Conservation (phyloP, 2,888 invertebrate species). For the Troides oblongomaculatus region DNA sequence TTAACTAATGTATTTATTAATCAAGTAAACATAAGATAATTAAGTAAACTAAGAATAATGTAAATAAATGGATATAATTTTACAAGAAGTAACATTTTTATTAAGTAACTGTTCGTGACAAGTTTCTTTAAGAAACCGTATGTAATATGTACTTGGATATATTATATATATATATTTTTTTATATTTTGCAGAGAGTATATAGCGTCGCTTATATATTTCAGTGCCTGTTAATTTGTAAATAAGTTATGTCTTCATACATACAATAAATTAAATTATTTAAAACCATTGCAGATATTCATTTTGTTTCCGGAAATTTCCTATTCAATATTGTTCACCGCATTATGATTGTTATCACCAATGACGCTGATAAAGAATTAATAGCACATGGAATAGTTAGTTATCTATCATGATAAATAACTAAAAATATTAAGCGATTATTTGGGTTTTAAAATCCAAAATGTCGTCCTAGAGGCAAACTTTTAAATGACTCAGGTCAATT, state of each 20-base stretch:
- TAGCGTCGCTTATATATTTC: constrained; percentile 31
- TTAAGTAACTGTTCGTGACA: constrained; percentile 10
- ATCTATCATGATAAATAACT: no score
- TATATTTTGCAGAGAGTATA: constrained; percentile 32
- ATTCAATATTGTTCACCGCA: no score
- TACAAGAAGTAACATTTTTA: not conserved
- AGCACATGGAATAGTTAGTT: no score
- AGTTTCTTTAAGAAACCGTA: constrained; percentile 21
- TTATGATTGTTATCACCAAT: no score
- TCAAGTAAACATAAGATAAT: no score
- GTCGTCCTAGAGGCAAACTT: no score
- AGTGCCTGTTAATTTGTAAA: constrained; percentile 35
- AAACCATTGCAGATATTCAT: not conserved
- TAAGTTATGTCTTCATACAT: constrained; percentile 14
- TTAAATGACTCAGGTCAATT: no score
- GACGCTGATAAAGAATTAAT: no score
- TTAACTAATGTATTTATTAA: constrained; percentile 10
- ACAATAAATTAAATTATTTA: constrained; percentile 20
- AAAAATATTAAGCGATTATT: no score
- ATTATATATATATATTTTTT: constrained; percentile 28
- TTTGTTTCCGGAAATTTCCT: not conserved
- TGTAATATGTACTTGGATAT: constrained; percentile 21
- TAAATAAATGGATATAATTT: constrained; percentile 19
- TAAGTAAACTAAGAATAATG: not conserved
- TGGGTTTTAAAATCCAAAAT: no score